These are phyloP conservation scores for Poeciliopsis occidentalis DNA, from an alignment of 2,113 vertebrate genomes.

Conservation along the genomic window DNA sequence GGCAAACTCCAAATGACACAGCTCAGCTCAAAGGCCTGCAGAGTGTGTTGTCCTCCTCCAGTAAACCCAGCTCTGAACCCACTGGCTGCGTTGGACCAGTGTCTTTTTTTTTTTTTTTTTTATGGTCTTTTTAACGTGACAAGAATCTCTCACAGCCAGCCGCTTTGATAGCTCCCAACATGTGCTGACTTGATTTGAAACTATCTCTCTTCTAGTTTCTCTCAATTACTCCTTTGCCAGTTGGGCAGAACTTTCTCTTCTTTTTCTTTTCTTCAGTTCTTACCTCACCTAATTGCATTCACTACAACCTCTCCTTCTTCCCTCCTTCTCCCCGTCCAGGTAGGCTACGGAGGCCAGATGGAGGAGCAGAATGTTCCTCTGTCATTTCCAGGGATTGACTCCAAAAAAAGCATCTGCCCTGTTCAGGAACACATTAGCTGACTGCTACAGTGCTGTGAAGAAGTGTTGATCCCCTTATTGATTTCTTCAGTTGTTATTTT, in stretches of 20 bases:
- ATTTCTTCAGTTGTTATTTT: too few relatives aligned
- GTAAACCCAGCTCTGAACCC: conserved; percentile 51
- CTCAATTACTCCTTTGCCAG: conserved; percentile 12
- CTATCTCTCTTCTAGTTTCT: conserved; percentile 22
- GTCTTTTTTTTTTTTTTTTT: conserved; percentile 31
- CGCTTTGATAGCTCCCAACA: conserved; percentile 52
- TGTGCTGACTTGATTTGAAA: conserved; percentile 64
- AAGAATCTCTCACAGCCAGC: conserved; percentile 56
- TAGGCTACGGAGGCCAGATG: conserved; percentile 59
- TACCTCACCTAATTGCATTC: background rate
- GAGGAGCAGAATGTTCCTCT: conserved; percentile 69
- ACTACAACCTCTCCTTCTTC: conserved; percentile 1
- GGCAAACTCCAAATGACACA: conserved; percentile 42
- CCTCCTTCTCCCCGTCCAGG: conserved; percentile 46
- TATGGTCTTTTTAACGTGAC: conserved; percentile 59
- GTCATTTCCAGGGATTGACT: conserved; percentile 63
- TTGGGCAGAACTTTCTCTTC: conserved; percentile 16
- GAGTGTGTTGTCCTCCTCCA: conserved; percentile 25
- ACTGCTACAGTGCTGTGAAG: background rate
- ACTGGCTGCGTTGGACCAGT: conserved; percentile 17
- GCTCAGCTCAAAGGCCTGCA: conserved; percentile 33
- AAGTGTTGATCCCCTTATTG: too few relatives aligned
- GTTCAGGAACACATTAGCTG: conserved; percentile 34
- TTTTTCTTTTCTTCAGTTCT: conserved; percentile 10
- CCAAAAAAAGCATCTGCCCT: conserved; percentile 50